A percentile compares a stretch with the other conserved stretches of the same genome.
phyloP scores from a whole-genome alignment of 2,113 vertebrate genomes.

The Hoplias malabaricus region DNA sequence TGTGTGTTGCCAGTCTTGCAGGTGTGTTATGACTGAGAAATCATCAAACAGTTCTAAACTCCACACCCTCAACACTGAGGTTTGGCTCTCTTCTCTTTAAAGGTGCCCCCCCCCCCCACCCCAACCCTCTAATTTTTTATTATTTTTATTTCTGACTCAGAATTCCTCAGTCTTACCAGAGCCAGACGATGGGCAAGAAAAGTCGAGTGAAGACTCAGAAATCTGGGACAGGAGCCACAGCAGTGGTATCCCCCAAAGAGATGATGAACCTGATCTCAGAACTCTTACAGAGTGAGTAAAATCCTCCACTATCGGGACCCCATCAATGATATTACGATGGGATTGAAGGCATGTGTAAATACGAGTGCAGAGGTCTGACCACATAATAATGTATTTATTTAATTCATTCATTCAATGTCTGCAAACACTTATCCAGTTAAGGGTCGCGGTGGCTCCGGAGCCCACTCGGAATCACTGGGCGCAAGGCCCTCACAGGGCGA shows the following conservation, averaged over 20 bases:
- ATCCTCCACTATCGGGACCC: background rate
- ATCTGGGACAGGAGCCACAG: conserved; percentile 84
- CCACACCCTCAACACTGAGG: background rate
- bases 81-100: background rate
- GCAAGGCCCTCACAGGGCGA: too few relatives aligned
- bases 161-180: conserved; percentile 19
- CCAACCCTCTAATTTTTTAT: background rate
- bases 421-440: too few relatives aligned
- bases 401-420: too few relatives aligned
- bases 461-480: too few relatives aligned
- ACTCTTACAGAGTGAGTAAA: conserved; percentile 88
- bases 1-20: too few relatives aligned
- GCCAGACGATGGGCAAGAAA: conserved; percentile 88
- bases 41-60: too few relatives aligned
- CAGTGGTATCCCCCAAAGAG: conserved; percentile 88
- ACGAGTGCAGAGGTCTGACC: too few relatives aligned
- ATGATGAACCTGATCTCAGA: conserved; percentile 92
- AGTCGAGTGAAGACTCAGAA: conserved; percentile 97
- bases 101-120: background rate
- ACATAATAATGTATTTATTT: too few relatives aligned
- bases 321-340: too few relatives aligned
- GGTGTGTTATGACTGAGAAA: too few relatives aligned
- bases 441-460: too few relatives aligned
- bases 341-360: background rate
- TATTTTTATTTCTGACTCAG: background rate